Percentiles rank a stretch among this genome's conserved stretches.
Evolutionary conservation across 2,797 vertebrate species (phyloP).

Genomic region (Halcyon leucocephala): DNA sequence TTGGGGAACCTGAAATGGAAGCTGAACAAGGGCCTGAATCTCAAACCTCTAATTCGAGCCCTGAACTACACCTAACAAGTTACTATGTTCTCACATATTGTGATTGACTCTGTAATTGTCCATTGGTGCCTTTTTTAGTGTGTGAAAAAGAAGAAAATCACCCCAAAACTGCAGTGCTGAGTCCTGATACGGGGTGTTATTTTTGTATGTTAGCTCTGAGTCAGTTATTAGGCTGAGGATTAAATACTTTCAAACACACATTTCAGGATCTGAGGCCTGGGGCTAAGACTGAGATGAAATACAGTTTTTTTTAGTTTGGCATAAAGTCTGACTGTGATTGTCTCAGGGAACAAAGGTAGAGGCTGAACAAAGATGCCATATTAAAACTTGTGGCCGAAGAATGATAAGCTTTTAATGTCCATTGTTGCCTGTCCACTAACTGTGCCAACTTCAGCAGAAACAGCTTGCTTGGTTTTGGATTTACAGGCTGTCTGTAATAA

Average conservation of each 20-base stretch:
- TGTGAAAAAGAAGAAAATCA: not conserved
- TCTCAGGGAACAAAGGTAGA: conserved; percentile 42
- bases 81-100: not conserved
- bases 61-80: not conserved
- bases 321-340: conserved; percentile 10
- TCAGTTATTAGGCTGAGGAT: conserved; percentile 29
- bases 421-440: not conserved
- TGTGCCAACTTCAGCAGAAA: not conserved
- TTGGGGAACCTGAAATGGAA: conserved; percentile 19
- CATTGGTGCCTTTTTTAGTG: not conserved
- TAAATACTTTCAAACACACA: conserved; percentile 27
- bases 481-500: not conserved
- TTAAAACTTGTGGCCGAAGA: conserved; percentile 39
- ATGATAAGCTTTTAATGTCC: conserved; percentile 42
- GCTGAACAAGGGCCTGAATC: not conserved
- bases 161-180: not conserved
- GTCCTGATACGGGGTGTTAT: not conserved
- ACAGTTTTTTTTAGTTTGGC: not conserved
- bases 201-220: conserved; percentile 28
- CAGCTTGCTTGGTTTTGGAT: not conserved
- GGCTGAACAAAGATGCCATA: conserved; percentile 21
- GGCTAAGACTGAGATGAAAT: conserved; percentile 61
- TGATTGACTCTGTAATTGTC: not conserved
- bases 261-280: conserved; percentile 46
- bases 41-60: not conserved